Evolutionary conservation across 2,888 invertebrate genomes (phyloP).

Genomic region (Dryococelus australis): DNA sequence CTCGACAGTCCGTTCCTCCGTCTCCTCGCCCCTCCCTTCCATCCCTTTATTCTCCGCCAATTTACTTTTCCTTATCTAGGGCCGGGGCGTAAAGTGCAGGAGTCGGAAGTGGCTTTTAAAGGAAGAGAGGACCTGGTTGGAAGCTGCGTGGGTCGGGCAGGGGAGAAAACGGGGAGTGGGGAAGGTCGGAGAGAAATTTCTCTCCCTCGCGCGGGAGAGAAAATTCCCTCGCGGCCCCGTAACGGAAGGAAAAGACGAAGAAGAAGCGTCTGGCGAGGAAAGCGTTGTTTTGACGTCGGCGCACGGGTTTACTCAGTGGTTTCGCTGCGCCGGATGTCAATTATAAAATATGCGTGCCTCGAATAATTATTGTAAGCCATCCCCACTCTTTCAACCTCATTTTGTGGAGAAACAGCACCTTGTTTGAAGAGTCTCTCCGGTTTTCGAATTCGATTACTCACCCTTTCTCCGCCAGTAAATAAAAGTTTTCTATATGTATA

Average conservation of each 20-base stretch:
- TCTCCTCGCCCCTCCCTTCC: background rate
- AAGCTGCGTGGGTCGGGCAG: background rate
- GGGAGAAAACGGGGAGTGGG: background rate
- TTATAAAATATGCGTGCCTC: background rate
- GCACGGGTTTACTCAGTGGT: no score
- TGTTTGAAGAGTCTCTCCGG: no score
- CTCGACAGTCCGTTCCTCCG: background rate
- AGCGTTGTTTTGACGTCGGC: background rate
- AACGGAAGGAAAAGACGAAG: background rate
- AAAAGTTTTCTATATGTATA: no score
- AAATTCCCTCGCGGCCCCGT: background rate
- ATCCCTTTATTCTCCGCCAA: background rate
- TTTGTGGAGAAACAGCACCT: no score
- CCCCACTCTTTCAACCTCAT: no score
- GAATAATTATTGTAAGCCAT: background rate
- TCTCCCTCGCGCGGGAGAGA: background rate
- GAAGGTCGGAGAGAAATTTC: background rate
- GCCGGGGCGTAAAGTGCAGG: slow-evolving; percentile 2
- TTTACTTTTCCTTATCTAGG: background rate
- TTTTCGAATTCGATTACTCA: no score
- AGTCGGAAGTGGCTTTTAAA: slow-evolving; percentile 16
- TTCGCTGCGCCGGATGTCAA: background rate
- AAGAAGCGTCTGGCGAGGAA: background rate
- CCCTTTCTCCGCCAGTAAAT: no score
- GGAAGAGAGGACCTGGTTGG: background rate